Evolutionary conservation across 2,888 invertebrate species (phyloP), one percentile per base, ranked within the genome.

Genomic region (Polylopha cassiicola): DNA sequence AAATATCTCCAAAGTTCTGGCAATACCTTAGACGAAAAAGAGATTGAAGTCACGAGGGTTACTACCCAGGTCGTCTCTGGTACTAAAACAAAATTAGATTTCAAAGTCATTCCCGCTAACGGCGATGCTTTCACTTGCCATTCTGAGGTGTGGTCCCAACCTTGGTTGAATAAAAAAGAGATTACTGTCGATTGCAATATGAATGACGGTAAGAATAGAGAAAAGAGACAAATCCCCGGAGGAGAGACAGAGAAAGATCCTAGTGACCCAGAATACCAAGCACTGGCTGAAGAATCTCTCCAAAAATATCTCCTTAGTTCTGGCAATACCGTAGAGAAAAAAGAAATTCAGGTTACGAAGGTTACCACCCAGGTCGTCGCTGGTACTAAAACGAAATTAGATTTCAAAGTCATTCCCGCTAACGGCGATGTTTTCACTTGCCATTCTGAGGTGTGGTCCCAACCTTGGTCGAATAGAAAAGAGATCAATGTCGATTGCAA

Each of bases 141-240:
- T 15, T 72, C 88, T 13, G 50, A 65, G 16, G 73, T 90, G 20
- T 90, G 88, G 89, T 85, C 88, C 11, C 78, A 74, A 33, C 71
- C 84, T 0, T 91, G 90, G 91, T 21, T 87, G 8, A 46, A 61
- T 0, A 72, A 69, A 1, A 69, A 71, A 47, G 31, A 27, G 22
- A 39, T 44, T 9, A 16, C 17, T 22, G 39, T 44, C 18, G 11
- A 37, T n/a, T 39, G 46, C 17, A 13, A 16, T 3, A 8, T n/a
- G 3, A 16, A 20, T 13, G 11, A 30, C 3, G 4, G n/a, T 9
- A 3, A 8, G 20, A 3, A n/a, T 10, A 26, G 28, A 29, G 8
- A 2, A 8, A 32, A 43, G 18, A 32, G 34, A 18, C 9, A 17
- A 5, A 8, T 37, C 10, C 11, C 17, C 28, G 61, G 29, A 7